A percentile compares a stretch with the other conserved stretches of the same genome.
Conservation (phyloP, 2,113 vertebrate genomes). For the Malurus melanocephalus region DNA sequence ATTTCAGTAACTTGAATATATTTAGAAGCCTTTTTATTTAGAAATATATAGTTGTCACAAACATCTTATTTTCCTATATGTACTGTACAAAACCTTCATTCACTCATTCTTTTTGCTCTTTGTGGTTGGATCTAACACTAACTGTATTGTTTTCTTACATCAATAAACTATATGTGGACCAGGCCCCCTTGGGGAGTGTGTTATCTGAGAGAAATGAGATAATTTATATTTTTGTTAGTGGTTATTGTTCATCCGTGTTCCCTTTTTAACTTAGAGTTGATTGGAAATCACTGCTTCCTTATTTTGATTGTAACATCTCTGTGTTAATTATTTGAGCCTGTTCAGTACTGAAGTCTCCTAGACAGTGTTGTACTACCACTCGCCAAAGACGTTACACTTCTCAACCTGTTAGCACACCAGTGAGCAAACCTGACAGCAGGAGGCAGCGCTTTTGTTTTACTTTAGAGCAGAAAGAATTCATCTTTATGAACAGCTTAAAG, state of each 20-base stretch:
- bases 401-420: slow-evolving; percentile 19
- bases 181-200: slow-evolving; percentile 74
- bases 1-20: slow-evolving; percentile 77
- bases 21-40: slow-evolving; percentile 80
- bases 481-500: neutral
- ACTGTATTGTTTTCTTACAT: slow-evolving; percentile 91
- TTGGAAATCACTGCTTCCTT: slow-evolving; percentile 45
- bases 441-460: neutral
- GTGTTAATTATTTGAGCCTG: slow-evolving; percentile 18
- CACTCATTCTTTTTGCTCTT: slow-evolving; percentile 74
- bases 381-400: slow-evolving; percentile 28
- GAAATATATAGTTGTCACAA: slow-evolving; percentile 74
- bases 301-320: slow-evolving; percentile 28
- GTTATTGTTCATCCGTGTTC: slow-evolving; percentile 47
- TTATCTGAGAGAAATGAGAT: slow-evolving; percentile 62
- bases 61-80: slow-evolving; percentile 77
- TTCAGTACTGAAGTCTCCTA: slow-evolving; percentile 36
- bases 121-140: slow-evolving; percentile 90
- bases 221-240: slow-evolving; percentile 65
- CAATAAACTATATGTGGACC: slow-evolving; percentile 92
- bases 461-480: neutral
- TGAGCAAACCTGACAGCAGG: slow-evolving; percentile 34
- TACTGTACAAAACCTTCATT: slow-evolving; percentile 80
- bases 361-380: slow-evolving; percentile 52
- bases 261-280: slow-evolving; percentile 35